A percentile compares a stretch with the other conserved stretches of the same genome.
These are phyloP conservation scores for Cygnus olor DNA, from an alignment of 2,797 vertebrate genomes.

Conservation along the genomic window DNA sequence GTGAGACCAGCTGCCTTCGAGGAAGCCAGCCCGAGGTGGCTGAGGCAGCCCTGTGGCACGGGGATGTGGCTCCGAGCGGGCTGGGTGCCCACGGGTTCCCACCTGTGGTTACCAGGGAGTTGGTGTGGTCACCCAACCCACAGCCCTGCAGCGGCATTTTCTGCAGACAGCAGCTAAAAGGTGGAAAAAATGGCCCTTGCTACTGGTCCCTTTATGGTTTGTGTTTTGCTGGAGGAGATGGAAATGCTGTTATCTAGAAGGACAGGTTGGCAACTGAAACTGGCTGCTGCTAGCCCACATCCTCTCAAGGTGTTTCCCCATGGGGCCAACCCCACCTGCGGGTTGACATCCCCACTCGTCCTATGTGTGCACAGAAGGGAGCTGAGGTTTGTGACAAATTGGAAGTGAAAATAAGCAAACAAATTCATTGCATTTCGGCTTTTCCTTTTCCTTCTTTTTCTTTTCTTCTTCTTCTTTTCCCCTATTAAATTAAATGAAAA, in stretches of 20 bases:
- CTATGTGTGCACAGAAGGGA: fast-evolving
- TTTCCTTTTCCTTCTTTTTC: neutral
- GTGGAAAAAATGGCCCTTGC: neutral
- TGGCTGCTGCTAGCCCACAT: neutral
- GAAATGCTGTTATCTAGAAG: neutral
- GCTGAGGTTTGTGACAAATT: neutral
- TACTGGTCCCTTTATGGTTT: neutral
- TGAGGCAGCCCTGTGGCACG: neutral
- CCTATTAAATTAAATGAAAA: neutral
- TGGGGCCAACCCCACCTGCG: neutral
- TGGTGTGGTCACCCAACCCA: neutral
- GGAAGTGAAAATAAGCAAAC: neutral
- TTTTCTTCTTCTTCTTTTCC: neutral
- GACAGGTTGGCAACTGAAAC: neutral
- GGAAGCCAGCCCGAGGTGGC: neutral
- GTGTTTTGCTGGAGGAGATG: neutral
- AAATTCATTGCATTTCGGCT: neutral
- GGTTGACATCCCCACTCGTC: neutral
- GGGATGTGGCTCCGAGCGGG: neutral
- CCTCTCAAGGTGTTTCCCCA: neutral
- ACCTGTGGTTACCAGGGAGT: neutral
- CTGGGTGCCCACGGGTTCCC: neutral
- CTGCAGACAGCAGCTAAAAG: neutral
- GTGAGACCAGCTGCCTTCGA: neutral
- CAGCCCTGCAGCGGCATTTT: neutral